These are phyloP conservation scores for Emys orbicularis DNA, from an alignment of 2,797 vertebrate species.

Conservation along the genomic window DNA sequence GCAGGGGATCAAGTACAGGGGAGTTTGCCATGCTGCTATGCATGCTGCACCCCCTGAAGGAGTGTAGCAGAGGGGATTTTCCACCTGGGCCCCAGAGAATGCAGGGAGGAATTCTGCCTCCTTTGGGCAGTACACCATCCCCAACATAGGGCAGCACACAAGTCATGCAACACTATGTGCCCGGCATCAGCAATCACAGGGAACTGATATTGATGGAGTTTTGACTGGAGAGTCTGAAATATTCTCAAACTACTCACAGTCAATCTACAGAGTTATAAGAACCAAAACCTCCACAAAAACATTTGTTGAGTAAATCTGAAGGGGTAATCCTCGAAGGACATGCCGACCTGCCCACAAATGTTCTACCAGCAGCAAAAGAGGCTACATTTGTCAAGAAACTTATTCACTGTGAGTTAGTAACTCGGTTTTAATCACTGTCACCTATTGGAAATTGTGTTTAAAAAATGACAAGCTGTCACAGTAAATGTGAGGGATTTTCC, in stretches of 20 bases:
- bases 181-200: not conserved
- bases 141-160: not conserved
- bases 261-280: not conserved
- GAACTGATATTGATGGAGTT: not conserved
- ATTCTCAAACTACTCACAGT: not conserved
- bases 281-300: not conserved
- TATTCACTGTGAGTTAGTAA: fast-evolving
- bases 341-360: not conserved
- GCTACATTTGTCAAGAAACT: not conserved
- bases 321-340: not conserved
- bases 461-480: too few relatives aligned
- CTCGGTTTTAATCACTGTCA: not conserved
- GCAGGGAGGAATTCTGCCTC: not conserved
- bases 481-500: too few relatives aligned
- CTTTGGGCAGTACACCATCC: too few relatives aligned
- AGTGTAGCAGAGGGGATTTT: not conserved
- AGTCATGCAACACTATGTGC: fast-evolving
- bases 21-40: not conserved
- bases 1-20: not conserved
- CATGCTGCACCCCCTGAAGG: not conserved
- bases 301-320: not conserved
- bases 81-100: fast-evolving
- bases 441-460: too few relatives aligned
- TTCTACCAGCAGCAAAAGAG: not conserved
- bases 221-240: not conserved